Percentiles rank a stretch among this genome's conserved stretches.
Evolutionary conservation across 2,113 vertebrate species (phyloP).

Genomic region (Phrynosoma blainvillii): DNA sequence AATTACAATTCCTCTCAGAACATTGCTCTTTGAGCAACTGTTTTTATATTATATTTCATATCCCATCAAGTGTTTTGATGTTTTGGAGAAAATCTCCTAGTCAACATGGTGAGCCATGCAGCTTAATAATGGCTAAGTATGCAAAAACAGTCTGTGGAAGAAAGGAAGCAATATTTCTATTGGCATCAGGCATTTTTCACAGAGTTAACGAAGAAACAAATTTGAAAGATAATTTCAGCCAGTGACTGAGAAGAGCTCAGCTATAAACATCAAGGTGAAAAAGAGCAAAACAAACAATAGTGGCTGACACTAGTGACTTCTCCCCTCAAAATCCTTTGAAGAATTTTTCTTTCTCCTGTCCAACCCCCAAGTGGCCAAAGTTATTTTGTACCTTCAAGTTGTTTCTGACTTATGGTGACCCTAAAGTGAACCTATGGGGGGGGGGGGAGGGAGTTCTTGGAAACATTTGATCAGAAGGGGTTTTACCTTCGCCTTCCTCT

Average conservation of each 20-base stretch:
- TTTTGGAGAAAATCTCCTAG: not conserved
- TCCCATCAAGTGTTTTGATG: not conserved
- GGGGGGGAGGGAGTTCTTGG: too few relatives aligned
- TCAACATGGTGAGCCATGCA: not conserved
- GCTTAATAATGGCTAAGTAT: not conserved
- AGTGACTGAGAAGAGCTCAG: not conserved
- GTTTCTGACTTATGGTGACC: too few relatives aligned
- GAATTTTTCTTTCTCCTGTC: not conserved
- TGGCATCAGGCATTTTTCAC: not conserved
- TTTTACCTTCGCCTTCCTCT: too few relatives aligned
- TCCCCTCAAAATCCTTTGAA: not conserved
- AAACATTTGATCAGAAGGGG: too few relatives aligned
- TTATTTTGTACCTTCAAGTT: too few relatives aligned
- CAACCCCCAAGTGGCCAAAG: not conserved
- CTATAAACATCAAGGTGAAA: not conserved
- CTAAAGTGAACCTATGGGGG: too few relatives aligned
- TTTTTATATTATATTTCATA: not conserved
- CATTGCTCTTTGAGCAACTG: too few relatives aligned
- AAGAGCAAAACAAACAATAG: too few relatives aligned
- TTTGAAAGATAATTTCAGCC: not conserved
- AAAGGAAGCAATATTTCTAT: not conserved
- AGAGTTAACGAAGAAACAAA: not conserved
- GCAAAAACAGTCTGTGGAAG: not conserved
- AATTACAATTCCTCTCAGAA: not conserved
- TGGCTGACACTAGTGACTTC: not conserved